Percentiles rank a stretch among this genome's conserved stretches.
These are phyloP conservation scores for Ctenosaura bakeri DNA, from an alignment of 2,797 vertebrate genomes.

Conservation along the genomic window DNA sequence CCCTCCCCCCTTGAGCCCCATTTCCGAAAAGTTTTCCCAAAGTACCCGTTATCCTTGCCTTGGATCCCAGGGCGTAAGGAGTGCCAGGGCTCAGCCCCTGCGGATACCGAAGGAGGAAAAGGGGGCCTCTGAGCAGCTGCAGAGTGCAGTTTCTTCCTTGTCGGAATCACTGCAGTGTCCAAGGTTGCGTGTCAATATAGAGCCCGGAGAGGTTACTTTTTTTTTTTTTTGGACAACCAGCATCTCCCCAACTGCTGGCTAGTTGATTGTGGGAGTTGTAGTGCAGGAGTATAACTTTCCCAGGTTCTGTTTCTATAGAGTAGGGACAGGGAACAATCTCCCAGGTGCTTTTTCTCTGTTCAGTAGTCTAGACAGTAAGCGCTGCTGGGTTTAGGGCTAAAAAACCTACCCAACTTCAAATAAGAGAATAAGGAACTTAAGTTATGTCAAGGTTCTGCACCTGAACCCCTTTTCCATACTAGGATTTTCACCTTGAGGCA, in stretches of 20 bases:
- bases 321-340: not conserved
- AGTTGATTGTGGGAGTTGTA: too few relatives aligned
- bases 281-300: too few relatives aligned
- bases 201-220: too few relatives aligned
- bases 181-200: too few relatives aligned
- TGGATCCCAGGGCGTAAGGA: not conserved
- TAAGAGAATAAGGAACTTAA: not conserved
- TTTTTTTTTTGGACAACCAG: too few relatives aligned
- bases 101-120: not conserved
- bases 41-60: not conserved
- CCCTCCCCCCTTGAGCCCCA: too few relatives aligned
- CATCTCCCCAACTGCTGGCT: too few relatives aligned
- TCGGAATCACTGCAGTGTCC: not conserved
- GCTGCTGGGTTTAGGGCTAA: not conserved
- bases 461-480: not conserved
- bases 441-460: not conserved
- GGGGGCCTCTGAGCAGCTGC: conserved; percentile 1
- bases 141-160: not conserved
- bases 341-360: too few relatives aligned
- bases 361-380: not conserved
- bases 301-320: not conserved
- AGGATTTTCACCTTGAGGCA: not conserved
- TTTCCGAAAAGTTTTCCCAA: too few relatives aligned
- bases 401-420: not conserved
- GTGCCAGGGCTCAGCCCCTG: not conserved